Percentiles rank a stretch among this genome's conserved stretches.
Conservation (phyloP, 2,113 vertebrate genomes). For the Eurypyga helias region DNA sequence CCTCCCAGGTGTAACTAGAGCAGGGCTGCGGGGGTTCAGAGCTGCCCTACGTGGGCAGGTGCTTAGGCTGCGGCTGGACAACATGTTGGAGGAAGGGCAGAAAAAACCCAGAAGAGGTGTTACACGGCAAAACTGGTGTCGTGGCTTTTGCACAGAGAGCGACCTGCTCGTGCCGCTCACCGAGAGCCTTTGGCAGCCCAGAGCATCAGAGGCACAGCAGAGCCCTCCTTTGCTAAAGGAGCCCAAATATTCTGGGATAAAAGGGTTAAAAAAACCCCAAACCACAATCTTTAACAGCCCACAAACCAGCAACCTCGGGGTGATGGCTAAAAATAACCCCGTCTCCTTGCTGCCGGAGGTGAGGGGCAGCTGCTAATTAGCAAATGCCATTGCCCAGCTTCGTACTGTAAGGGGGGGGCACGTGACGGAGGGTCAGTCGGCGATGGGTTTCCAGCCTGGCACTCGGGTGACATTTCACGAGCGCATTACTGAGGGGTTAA, state of each 20-base stretch:
- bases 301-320: background rate
- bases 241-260: background rate
- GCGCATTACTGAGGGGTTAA: background rate
- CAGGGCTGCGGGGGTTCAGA: background rate
- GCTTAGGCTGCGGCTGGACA: background rate
- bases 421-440: fast-evolving
- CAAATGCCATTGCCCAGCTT: background rate
- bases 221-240: background rate
- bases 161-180: fast-evolving
- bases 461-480: background rate
- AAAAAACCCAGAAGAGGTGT: background rate
- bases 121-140: fast-evolving
- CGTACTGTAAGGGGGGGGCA: background rate
- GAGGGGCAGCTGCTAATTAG: background rate
- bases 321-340: background rate
- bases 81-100: background rate
- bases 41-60: fast-evolving
- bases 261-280: too few species aligned
- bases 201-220: too few species aligned
- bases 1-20: background rate
- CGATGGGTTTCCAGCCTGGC: background rate
- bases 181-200: background rate
- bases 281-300: too few species aligned
- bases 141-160: background rate
- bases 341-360: background rate